A percentile compares a stretch with the other conserved stretches of the same genome.
Conservation (phyloP, 2,888 invertebrate genomes). For the Drosophila mimetica region DNA sequence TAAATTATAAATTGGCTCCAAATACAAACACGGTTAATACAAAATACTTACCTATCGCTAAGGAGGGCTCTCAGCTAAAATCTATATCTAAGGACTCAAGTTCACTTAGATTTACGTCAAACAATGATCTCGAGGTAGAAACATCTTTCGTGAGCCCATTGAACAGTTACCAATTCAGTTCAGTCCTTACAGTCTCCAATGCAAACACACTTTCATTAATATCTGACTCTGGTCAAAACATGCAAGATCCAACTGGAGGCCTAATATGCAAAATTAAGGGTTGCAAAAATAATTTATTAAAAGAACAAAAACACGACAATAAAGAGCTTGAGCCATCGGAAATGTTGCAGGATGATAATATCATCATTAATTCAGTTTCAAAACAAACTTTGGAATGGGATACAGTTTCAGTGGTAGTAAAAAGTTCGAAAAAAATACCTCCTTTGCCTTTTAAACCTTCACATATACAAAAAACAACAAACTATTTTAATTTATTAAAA, state of each 20-base stretch:
- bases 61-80: background rate
- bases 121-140: background rate
- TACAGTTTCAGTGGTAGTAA: background rate
- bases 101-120: background rate
- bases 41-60: too few relatives aligned
- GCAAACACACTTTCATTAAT: background rate
- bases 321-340: conserved; percentile 29
- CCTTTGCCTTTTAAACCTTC: background rate
- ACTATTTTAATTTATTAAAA: conserved; percentile 1
- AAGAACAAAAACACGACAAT: background rate
- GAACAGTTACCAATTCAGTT: background rate
- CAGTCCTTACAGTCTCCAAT: background rate
- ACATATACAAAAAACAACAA: background rate
- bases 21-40: background rate
- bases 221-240: background rate
- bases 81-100: background rate
- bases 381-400: background rate
- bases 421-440: background rate
- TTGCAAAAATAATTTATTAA: background rate
- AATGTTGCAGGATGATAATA: background rate
- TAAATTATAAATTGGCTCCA: background rate
- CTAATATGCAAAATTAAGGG: background rate
- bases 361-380: background rate
- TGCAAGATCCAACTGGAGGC: background rate
- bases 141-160: background rate